These are phyloP conservation scores for Alligator mississippiensis DNA, from an alignment of 2,113 vertebrate species.

Conservation along the genomic window DNA sequence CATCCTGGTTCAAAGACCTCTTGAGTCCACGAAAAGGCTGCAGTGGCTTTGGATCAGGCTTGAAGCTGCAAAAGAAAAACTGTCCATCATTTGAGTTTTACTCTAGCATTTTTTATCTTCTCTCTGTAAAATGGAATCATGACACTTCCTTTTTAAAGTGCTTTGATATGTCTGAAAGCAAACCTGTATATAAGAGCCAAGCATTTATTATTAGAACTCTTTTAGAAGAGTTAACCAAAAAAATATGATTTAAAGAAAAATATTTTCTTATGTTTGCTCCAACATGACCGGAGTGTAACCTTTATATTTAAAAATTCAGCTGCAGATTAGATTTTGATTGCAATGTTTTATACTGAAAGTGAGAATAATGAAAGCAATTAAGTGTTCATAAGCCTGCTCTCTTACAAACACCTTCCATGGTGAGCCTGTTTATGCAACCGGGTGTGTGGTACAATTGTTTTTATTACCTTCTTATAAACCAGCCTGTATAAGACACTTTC, in stretches of 20 bases:
- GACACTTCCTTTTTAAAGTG: constrained; percentile 25
- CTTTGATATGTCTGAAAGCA: constrained; percentile 8
- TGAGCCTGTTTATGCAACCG: constrained; percentile 71
- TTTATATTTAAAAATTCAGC: constrained; percentile 61
- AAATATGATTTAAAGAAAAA: neutral
- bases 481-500: constrained; percentile 77
- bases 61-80: neutral
- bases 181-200: neutral
- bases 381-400: constrained; percentile 57
- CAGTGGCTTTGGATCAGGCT: neutral
- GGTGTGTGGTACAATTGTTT: constrained; percentile 61
- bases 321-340: constrained; percentile 65
- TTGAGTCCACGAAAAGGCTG: neutral
- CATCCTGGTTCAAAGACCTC: neutral
- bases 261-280: constrained; percentile 55
- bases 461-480: constrained; percentile 60
- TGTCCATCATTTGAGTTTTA: neutral
- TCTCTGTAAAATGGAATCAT: constrained; percentile 18
- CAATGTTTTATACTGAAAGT: constrained; percentile 51
- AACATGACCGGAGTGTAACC: constrained; percentile 35
- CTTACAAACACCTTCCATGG: constrained; percentile 67
- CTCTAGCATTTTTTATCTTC: neutral
- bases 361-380: constrained; percentile 73
- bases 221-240: constrained; percentile 7
- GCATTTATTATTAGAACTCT: constrained; percentile 8